Evolutionary conservation across 2,113 vertebrate genomes (phyloP), one percentile per base, ranked within the genome.

Genomic region (Clarias macrocephalus): DNA sequence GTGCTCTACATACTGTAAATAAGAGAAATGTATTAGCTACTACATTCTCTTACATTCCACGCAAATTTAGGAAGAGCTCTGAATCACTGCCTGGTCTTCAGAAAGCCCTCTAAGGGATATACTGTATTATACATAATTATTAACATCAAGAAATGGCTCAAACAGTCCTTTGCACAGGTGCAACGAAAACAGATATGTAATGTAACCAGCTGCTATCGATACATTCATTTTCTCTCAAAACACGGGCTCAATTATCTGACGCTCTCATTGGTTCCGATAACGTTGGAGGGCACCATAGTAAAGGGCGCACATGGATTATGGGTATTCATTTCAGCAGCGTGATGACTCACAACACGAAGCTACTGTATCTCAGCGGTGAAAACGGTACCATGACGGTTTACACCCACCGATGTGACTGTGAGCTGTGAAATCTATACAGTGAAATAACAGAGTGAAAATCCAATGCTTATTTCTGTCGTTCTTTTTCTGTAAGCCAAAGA

Each of bases 361-460:
- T 25, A n/a, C n/a, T n/a, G n/a, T n/a, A 65, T 66, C 62, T 65
- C 81, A 66, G 23, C 81, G 11, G 13, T 52, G 81, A 66, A 84
- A 73, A 25, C 54, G 59, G 83, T 73, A 37, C 7, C 68, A 59
- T 76, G 83, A 85, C 54, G 10, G 70, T 85, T 85, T 62, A 75
- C 68, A 19, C 83, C 83, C 83, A 85, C 83, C 23, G 15, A 59
- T 28, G 57, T 60, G 70, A 85, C 28, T 75, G 33, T 15, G 33
- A 75, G 83, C 54, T 84, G 52, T 73, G 33, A 72, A 85, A 85
- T 59, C 68, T 75, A 75, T 42, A 37, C 21, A n/a, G 81, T 75
- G 33, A n/a, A 76, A 85, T 75, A 76, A 85, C 66, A 66, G 62
- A 83, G 81, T 83, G 62, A 66, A 83, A 83, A 66, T 52, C 81